Evolutionary conservation across 2,888 invertebrate species (phyloP).

Genomic region (Phytoseiulus persimilis): DNA sequence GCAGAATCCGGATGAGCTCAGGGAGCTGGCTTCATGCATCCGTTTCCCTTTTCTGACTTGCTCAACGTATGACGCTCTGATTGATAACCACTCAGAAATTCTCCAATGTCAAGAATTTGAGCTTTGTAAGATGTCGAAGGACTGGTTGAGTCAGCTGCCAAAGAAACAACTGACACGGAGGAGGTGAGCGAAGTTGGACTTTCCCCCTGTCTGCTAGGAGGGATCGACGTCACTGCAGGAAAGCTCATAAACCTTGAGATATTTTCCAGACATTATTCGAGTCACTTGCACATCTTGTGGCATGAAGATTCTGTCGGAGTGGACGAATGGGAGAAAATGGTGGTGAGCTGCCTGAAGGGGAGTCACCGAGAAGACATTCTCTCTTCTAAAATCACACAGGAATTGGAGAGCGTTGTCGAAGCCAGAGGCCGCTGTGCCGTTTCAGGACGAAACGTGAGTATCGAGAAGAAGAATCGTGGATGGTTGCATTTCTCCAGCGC

Average conservation of each 20-base stretch:
- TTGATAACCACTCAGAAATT: background rate
- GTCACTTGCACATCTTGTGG: background rate
- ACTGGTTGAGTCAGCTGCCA: background rate
- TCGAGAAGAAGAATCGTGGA: background rate
- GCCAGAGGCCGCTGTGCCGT: background rate
- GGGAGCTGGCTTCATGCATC: background rate
- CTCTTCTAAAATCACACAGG: background rate
- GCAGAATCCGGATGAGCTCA: background rate
- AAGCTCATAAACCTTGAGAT: background rate
- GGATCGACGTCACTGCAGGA: background rate
- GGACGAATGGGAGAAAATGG: background rate
- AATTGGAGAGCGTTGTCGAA: background rate
- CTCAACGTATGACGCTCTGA: background rate
- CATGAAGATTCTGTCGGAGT: background rate
- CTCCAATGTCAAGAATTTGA: background rate
- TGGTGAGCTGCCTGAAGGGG: background rate
- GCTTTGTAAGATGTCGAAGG: background rate
- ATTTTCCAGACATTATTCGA: background rate
- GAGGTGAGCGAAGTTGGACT: background rate
- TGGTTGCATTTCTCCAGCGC: too few relatives aligned
- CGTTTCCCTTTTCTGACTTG: background rate
- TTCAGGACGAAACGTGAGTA: background rate
- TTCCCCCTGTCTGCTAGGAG: too few relatives aligned
- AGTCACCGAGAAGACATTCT: background rate
- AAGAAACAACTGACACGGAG: background rate